Evolutionary conservation across 2,113 vertebrate genomes (phyloP).

Genomic region (Peromyscus leucopus): DNA sequence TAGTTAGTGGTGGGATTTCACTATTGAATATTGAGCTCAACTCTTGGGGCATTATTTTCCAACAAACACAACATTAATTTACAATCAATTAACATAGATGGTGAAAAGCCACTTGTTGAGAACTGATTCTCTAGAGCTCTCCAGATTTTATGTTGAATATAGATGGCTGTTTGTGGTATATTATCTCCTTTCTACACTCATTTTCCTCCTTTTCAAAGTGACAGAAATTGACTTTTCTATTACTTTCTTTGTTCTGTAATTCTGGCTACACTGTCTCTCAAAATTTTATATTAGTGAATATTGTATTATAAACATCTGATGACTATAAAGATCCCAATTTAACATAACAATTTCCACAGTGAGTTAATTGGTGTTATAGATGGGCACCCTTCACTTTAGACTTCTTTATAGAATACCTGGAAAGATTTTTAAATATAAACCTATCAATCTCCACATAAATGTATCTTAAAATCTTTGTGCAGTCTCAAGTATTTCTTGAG

Average conservation of each 20-base stretch:
- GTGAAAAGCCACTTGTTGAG: not conserved
- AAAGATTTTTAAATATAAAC: not conserved
- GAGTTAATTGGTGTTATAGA: not conserved
- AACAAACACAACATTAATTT: not conserved
- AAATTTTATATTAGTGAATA: not conserved
- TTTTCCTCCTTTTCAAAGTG: not conserved
- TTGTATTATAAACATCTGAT: not conserved
- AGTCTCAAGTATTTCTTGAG: not conserved
- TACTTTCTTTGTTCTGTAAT: not conserved
- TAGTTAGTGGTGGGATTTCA: not conserved
- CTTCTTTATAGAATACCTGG: not conserved
- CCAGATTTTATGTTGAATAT: not conserved
- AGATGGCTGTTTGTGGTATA: not conserved
- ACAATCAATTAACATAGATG: not conserved
- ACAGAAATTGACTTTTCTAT: not conserved
- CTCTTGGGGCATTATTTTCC: not conserved
- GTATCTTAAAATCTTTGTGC: not conserved
- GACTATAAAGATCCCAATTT: not conserved
- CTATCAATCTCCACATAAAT: not conserved
- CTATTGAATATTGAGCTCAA: not conserved
- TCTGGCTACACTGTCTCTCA: not conserved
- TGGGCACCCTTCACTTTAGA: not conserved
- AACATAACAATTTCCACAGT: not conserved
- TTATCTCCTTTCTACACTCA: not conserved
- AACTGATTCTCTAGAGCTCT: not conserved